Conservation (phyloP, 1,140 invertebrate genomes). For the Zaprionus camerounensis region DNA sequence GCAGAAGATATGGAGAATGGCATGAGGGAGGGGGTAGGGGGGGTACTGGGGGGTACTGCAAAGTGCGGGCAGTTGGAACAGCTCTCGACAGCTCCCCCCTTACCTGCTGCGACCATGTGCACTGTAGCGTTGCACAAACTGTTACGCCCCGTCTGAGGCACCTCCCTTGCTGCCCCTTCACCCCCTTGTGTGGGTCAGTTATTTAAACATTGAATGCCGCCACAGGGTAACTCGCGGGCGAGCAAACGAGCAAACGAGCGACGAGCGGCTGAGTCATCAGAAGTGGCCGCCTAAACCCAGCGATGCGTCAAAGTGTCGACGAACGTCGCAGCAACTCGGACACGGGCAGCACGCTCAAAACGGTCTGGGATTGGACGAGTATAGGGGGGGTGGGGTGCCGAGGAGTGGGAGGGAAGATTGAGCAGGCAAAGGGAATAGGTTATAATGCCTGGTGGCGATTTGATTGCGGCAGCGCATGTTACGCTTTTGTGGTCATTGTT, state of each 20-base stretch:
- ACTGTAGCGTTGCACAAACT: constrained; percentile 50
- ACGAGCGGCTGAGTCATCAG: constrained; percentile 30
- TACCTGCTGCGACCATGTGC: constrained; percentile 43
- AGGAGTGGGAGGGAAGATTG: background rate
- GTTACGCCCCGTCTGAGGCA: background rate
- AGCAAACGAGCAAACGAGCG: background rate
- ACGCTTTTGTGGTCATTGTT: constrained; percentile 66
- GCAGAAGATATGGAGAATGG: background rate
- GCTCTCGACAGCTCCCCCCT: background rate
- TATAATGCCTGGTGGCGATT: constrained; percentile 32
- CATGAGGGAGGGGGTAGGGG: background rate
- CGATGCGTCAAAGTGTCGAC: constrained; percentile 79
- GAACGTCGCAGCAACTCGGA: constrained; percentile 54
- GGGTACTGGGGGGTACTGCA: background rate
- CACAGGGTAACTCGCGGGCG: constrained; percentile 31
- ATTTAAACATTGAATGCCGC: constrained; percentile 65
- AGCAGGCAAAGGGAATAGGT: background rate
- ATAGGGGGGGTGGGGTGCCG: background rate
- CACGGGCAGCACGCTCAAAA: constrained; percentile 2
- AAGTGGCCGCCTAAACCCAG: constrained; percentile 64
- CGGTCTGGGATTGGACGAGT: background rate
- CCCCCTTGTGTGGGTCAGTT: constrained; percentile 38
- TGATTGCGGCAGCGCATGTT: constrained; percentile 62
- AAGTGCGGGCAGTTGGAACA: constrained; percentile 5
- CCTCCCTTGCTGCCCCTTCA: constrained; percentile 3